Conservation (phyloP, 2,113 vertebrate species). For the Rhabdomys dilectus region DNA sequence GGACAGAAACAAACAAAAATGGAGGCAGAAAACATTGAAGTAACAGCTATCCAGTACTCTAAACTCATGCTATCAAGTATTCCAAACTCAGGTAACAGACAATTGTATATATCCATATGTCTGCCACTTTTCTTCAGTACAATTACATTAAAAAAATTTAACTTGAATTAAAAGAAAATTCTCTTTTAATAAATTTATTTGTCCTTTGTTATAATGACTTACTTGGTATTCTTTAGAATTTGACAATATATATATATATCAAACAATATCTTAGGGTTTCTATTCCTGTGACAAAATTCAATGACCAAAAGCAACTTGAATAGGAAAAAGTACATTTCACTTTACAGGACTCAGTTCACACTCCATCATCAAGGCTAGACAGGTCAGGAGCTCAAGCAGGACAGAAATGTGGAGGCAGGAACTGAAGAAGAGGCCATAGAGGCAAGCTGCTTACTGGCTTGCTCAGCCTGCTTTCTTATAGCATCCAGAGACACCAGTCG, state of each 20-base stretch:
- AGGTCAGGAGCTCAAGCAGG: neutral
- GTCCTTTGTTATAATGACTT: neutral
- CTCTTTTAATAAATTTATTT: neutral
- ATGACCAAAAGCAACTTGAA: neutral
- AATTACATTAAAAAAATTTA: neutral
- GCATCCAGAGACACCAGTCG: neutral
- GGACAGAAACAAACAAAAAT: neutral
- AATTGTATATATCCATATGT: neutral
- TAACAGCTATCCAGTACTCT: neutral
- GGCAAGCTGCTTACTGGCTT: neutral
- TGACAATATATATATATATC: neutral
- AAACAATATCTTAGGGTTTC: no score
- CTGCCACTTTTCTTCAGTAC: neutral
- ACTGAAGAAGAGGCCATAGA: neutral
- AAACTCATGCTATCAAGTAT: neutral
- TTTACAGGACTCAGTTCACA: neutral
- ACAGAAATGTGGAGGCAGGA: neutral
- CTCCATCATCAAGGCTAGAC: neutral
- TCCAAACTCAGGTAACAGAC: neutral
- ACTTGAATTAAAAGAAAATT: neutral
- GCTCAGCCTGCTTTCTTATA: neutral
- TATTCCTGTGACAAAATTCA: neutral
- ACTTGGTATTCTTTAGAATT: neutral
- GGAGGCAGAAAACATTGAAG: neutral
- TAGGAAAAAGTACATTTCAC: neutral